Conservation (phyloP, 2,797 vertebrate genomes). For the Rhynchotus rufescens region DNA sequence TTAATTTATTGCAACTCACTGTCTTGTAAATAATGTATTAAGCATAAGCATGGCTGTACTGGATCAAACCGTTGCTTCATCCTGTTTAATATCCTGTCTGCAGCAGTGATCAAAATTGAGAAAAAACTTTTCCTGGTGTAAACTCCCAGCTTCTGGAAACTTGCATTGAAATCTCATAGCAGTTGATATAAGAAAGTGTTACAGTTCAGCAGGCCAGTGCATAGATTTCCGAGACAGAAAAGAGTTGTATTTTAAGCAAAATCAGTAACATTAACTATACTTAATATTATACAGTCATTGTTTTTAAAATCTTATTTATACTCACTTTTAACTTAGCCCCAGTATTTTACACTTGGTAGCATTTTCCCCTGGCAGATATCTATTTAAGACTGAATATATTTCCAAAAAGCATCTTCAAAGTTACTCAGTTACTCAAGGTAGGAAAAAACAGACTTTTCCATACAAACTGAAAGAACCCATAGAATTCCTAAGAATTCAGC, state of each 20-base stretch:
- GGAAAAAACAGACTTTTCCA: background rate
- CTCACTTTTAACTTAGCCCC: background rate
- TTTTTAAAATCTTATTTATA: background rate
- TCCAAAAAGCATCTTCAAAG: background rate
- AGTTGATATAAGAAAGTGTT: background rate
- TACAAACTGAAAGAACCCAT: background rate
- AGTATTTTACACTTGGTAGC: background rate
- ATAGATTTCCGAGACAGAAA: background rate
- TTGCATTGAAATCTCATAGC: background rate
- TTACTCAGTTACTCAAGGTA: background rate
- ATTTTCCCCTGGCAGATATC: background rate
- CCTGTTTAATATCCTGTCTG: background rate
- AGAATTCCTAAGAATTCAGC: background rate
- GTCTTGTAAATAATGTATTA: conserved; percentile 13
- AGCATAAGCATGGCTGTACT: background rate
- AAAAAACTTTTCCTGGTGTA: background rate
- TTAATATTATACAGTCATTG: background rate
- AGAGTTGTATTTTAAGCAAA: background rate
- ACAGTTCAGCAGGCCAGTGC: background rate
- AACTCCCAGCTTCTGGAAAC: background rate
- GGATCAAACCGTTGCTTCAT: background rate
- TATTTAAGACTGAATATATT: background rate
- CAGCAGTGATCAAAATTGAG: background rate
- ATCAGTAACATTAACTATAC: background rate
- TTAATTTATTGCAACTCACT: background rate